Evolutionary conservation across 2,888 invertebrate genomes (phyloP).

Genomic region (Mellilla xanthometata): DNA sequence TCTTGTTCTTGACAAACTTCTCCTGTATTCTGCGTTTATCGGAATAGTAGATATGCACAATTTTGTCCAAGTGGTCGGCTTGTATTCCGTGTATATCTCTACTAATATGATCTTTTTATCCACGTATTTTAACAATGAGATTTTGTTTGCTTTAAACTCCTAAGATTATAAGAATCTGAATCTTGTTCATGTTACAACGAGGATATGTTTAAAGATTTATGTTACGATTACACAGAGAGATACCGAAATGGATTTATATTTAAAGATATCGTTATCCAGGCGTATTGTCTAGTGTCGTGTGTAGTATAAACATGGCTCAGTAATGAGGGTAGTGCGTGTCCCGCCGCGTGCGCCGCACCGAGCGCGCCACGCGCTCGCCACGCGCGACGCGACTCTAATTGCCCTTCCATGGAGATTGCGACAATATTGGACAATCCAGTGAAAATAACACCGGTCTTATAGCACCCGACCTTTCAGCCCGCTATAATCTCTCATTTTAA

Average conservation of each 20-base stretch:
- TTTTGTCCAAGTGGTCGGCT: no score
- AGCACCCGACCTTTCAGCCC: constrained; percentile 58
- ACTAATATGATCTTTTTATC: no score
- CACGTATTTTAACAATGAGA: no score
- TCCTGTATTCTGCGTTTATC: no score
- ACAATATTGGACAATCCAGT: constrained; percentile 81
- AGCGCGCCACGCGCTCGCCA: constrained; percentile 66
- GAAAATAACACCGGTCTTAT: constrained; percentile 76
- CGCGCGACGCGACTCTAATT: constrained; percentile 79
- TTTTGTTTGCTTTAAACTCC: no score
- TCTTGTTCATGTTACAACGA: no score
- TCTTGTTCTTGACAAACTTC: no score
- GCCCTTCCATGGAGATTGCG: constrained; percentile 75
- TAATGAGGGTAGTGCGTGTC: constrained; percentile 55
- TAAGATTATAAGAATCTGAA: no score
- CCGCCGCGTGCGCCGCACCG: constrained; percentile 48
- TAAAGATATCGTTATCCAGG: constrained; percentile 56
- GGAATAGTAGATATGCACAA: no score
- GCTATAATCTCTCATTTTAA: constrained; percentile 81
- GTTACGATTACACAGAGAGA: constrained; percentile 25
- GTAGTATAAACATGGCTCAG: constrained; percentile 64
- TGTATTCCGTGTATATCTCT: no score
- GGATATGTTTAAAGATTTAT: neutral
- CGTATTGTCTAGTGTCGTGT: constrained; percentile 49
- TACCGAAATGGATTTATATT: constrained; percentile 37